phyloP scores from a whole-genome alignment of 1,140 invertebrate species.

The Lethocerus indicus region DNA sequence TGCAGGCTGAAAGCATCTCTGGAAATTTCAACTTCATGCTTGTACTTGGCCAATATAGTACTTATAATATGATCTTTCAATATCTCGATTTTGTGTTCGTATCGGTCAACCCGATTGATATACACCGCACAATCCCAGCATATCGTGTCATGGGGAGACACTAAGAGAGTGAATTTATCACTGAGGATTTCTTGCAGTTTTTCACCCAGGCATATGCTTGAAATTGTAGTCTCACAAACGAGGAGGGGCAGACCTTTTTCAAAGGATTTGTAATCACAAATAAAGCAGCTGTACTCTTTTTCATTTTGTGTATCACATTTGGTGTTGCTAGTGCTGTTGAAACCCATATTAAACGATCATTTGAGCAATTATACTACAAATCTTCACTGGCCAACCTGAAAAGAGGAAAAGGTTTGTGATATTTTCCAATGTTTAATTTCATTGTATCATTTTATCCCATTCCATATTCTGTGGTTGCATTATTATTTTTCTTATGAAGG shows the following conservation, averaged over 20 bases:
- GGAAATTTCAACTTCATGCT: conserved; percentile 8
- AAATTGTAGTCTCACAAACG: conserved; percentile 8
- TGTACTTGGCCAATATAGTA: conserved; percentile 7
- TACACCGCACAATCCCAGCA: conserved; percentile 13
- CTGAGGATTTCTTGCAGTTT: conserved; percentile 13
- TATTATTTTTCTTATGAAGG: too few species aligned
- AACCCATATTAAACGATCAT: too few species aligned
- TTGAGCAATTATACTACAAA: too few species aligned
- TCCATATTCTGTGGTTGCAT: too few species aligned
- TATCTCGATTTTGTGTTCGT: conserved; percentile 10
- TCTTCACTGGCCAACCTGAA: too few species aligned
- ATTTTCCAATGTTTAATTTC: too few species aligned
- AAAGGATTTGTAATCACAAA: conserved; percentile 2
- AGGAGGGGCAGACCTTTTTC: conserved; percentile 11
- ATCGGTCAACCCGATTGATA: conserved; percentile 12
- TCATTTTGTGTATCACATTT: too few species aligned
- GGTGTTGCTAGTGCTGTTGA: too few species aligned
- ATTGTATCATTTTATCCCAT: too few species aligned
- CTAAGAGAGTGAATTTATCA: conserved; percentile 6
- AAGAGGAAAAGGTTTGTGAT: too few species aligned
- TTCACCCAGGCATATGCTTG: conserved; percentile 9
- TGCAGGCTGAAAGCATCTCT: too few species aligned
- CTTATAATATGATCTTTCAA: conserved; percentile 9
- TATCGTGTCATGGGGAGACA: conserved; percentile 4
- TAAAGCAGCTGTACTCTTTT: conserved; percentile 9